phyloP scores from a whole-genome alignment of 2,113 vertebrate genomes.

The Crotophaga sulcirostris region DNA sequence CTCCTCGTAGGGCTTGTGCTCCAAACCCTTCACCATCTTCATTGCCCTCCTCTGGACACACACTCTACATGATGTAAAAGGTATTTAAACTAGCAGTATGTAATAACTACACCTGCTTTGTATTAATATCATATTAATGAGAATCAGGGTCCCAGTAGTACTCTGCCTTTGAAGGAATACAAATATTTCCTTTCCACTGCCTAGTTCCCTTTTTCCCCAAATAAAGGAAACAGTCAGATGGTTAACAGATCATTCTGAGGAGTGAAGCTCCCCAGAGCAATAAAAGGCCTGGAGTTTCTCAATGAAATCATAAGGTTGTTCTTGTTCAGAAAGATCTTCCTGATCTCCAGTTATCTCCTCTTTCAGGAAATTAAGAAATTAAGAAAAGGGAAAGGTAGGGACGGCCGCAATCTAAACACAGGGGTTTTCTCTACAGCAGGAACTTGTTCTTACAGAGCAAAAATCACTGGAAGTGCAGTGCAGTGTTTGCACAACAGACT shows the following conservation, averaged over 20 bases:
- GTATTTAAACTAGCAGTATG: not conserved
- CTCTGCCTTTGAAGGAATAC: slow-evolving; percentile 17
- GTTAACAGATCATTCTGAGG: not conserved
- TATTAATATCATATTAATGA: not conserved
- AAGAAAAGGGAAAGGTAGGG: not conserved
- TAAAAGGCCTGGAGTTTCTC: not conserved
- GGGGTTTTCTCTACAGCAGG: not conserved
- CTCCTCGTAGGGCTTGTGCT: too few relatives aligned
- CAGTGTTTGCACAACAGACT: slow-evolving; percentile 11
- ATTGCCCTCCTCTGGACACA: too few relatives aligned
- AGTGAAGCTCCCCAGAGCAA: not conserved
- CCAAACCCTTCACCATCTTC: too few relatives aligned
- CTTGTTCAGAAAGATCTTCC: not conserved
- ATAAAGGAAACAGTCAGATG: slow-evolving; percentile 8
- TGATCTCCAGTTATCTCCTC: not conserved
- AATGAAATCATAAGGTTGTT: not conserved
- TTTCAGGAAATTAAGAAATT: not conserved
- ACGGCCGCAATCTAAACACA: rapidly evolving
- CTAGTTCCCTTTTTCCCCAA: not conserved
- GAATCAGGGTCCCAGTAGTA: not conserved
- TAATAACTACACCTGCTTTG: not conserved
- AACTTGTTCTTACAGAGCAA: not conserved
- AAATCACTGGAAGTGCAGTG: slow-evolving; percentile 5
- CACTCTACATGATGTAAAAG: not conserved
- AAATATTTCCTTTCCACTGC: not conserved